Base-by-base conservation (phyloP, 2,113 vertebrate species). In the Chamaea fasciata region DNA sequence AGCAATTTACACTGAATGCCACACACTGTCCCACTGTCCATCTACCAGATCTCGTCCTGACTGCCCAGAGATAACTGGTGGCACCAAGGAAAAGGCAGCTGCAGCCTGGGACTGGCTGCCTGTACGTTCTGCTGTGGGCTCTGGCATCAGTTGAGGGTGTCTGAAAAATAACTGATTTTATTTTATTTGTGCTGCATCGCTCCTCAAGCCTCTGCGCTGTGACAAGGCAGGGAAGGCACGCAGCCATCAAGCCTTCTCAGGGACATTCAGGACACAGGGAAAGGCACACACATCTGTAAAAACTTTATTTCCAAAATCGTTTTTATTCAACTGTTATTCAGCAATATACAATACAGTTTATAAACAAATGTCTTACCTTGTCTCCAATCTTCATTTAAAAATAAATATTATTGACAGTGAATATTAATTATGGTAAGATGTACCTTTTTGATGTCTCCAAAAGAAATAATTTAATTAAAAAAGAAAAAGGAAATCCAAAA, bases 351-450 rank as follows among this genome's bases (percentile, higher is more conserved):
- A 98, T 98, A 98, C 97, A 96, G 95, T 97, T 98, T 98, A 98
- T 98, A 99, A 99, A 99, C 98, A 98, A 98, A 98, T 98, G 97
- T 98, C 97, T 98, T 98, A 98, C 97, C 98, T 98, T 98, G 98
- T 98, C 98, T 98, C 98, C 98, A 98, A 98, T 98, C 97, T 98
- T 98, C 98, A 98, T 99, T 98, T 98, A 99, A 99, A 99, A 99
- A 99, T 99, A 99, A 99, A 99, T 98, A 99, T 98, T 98, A 98
- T 99, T 97, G 97, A 98, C 98, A 98, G 98, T 98, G 98, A 98
- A 97, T 98, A 98, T 98, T 98, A 98, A 98, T 98, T 98, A 98
- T 98, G 98, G 97, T 97, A 98, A 97, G 97, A 97, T 99, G 97
- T 98, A 91, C 95, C 98, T 97, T 98, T 98, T 97, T 96, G 97